A percentile compares a stretch with the other conserved stretches of the same genome.
phyloP scores from a whole-genome alignment of 2,797 vertebrate genomes.

The Falco berigora region DNA sequence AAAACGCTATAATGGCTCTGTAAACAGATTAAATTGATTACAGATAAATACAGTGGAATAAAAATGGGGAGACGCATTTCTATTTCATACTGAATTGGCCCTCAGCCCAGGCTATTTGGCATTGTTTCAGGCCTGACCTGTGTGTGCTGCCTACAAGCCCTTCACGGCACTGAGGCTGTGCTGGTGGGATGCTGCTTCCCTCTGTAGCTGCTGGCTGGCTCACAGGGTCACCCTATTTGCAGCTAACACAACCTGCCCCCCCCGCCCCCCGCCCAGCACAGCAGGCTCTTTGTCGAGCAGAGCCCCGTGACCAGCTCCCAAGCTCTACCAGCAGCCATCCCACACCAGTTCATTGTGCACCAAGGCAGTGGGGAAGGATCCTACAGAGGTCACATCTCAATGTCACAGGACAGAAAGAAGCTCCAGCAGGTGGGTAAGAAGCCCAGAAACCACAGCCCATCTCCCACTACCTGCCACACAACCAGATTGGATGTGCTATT shows the following conservation, averaged over 20 bases:
- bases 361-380: neutral
- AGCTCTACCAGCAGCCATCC: neutral
- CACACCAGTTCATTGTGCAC: neutral
- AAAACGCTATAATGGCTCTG: neutral
- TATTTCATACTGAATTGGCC: neutral
- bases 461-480: neutral
- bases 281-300: neutral
- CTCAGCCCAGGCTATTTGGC: neutral
- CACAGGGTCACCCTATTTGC: neutral
- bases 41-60: neutral
- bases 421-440: neutral
- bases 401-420: neutral
- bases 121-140: neutral
- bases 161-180: accelerated
- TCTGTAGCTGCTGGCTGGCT: neutral
- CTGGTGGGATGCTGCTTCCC: neutral
- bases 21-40: neutral
- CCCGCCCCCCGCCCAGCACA: neutral
- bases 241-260: neutral
- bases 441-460: neutral
- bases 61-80: neutral
- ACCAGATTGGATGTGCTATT: neutral
- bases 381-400: neutral
- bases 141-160: neutral
- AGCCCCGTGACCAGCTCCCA: neutral